phyloP scores from a whole-genome alignment of 2,797 vertebrate species.

The Gymnoscopelus braueri region DNA sequence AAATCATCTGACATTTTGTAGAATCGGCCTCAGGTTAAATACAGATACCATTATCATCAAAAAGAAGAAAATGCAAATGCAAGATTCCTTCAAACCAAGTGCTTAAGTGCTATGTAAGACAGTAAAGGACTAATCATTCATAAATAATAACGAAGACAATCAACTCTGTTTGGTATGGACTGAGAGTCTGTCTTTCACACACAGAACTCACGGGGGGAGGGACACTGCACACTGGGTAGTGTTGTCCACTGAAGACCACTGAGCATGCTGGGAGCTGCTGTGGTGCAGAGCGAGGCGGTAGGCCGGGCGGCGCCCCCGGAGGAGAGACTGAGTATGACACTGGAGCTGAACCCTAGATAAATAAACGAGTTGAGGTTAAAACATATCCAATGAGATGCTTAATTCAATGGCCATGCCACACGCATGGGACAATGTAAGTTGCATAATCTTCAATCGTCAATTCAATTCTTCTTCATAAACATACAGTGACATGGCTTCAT shows the following conservation, averaged over 20 bases:
- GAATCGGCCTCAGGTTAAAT: too few relatives aligned
- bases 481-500: neutral
- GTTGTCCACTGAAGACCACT: conserved; percentile 94
- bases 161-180: neutral
- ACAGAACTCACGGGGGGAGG: conserved; percentile 83
- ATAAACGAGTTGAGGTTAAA: neutral
- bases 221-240: conserved; percentile 85
- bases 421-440: too few relatives aligned
- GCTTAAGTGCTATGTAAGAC: neutral
- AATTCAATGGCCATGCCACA: too few relatives aligned
- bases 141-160: neutral
- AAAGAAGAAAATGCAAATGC: too few relatives aligned
- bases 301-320: conserved; percentile 88
- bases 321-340: conserved; percentile 90
- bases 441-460: too few relatives aligned
- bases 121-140: neutral
- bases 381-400: too few relatives aligned
- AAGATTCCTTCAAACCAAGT: too few relatives aligned
- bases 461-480: too few relatives aligned
- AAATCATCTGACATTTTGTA: too few relatives aligned
- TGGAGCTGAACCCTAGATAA: conserved; percentile 85
- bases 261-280: conserved; percentile 93
- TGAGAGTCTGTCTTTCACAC: neutral
- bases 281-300: conserved; percentile 86
- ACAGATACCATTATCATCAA: too few relatives aligned